Evolutionary conservation across 2,113 vertebrate genomes (phyloP), one percentile per base, ranked within the genome.

Genomic region (Epinephelus lanceolatus): DNA sequence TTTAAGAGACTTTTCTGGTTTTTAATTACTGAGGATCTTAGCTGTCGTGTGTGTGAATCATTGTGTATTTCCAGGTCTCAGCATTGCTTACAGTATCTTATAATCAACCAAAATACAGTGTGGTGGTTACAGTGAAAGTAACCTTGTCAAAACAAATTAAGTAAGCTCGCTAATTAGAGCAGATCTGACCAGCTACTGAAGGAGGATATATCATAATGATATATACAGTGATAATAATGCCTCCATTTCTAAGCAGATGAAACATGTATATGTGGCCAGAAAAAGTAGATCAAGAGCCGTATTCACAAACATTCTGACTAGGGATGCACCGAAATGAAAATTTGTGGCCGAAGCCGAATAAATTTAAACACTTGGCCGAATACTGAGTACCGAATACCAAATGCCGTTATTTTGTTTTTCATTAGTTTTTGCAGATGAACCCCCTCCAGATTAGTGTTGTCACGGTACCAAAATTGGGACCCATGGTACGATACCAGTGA

Each of bases 91-190:
- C 12, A 57, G 14, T 37, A 30, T 57, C 21, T 10, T 70, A 5
- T 25, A 57, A 75, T 65, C 30, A 18, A 47, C 15, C 11, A 6
- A 66, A 57, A 52, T 37, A 18, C n/a, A n/a, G n/a, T n/a, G n/a
- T n/a, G n/a, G n/a, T n/a, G n/a, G n/a, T n/a, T n/a, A 56, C 25
- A 63, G 49, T 56, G 47, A 57, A 78, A 57, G 21, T 60, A 77
- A 52, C 47, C 63, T 7, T 66, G 52, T 66, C 67, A 61, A 17
- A 52, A 23, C 17, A 83, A 30, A 74, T 78, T 66, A 45, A 33
- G 57, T 69, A 37, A 56, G 18, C 55, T 49, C 33, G 17, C 4
- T 19, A 25, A 72, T 63, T 71, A 30, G 59, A 76, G 47, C 47
- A 66, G 33, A 60, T 65, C 49, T 13, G 19, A 23, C 4, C 62